These are phyloP conservation scores for Microctenopoma steveboyesi DNA, from an alignment of 2,797 vertebrate species.

Conservation along the genomic window DNA sequence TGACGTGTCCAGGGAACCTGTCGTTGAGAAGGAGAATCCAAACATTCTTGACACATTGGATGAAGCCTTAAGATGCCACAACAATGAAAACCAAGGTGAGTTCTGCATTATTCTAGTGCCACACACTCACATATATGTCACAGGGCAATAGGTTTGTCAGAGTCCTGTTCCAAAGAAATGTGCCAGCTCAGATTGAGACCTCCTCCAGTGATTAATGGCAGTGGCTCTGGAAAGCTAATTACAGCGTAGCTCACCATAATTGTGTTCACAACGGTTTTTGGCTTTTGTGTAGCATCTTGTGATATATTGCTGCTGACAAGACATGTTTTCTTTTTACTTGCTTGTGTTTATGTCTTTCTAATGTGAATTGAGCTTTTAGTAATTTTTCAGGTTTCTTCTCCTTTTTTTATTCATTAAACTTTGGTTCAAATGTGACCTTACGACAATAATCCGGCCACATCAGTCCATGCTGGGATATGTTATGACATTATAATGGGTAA, in stretches of 20 bases:
- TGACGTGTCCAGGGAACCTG: conserved; percentile 15
- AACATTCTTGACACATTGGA: conserved; percentile 26
- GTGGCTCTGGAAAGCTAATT: conserved; percentile 44
- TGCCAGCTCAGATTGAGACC: conserved; percentile 45
- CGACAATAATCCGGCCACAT: not conserved
- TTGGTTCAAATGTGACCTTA: conserved; percentile 9
- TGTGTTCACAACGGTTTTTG: conserved; percentile 29
- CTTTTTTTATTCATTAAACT: not conserved
- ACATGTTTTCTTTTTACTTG: conserved; percentile 8
- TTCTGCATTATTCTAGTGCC: conserved; percentile 41
- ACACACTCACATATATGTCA: conserved; percentile 59
- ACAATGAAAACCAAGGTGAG: conserved; percentile 53
- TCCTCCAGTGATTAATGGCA: conserved; percentile 58
- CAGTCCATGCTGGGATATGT: not conserved
- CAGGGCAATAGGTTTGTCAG: conserved; percentile 53
- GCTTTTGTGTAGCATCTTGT: conserved; percentile 17
- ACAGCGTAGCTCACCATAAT: conserved; percentile 25
- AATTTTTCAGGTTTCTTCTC: not conserved
- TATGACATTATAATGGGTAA: conserved; percentile 9
- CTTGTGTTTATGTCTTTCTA: conserved; percentile 2
- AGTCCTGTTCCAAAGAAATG: conserved; percentile 58
- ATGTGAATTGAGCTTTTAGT: conserved; percentile 20
- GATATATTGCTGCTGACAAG: conserved; percentile 35
- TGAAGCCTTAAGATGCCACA: conserved; percentile 24
- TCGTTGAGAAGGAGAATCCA: conserved; percentile 1